Evolutionary conservation across 1,140 invertebrate species (phyloP).

Genomic region (Lycorma delicatula): DNA sequence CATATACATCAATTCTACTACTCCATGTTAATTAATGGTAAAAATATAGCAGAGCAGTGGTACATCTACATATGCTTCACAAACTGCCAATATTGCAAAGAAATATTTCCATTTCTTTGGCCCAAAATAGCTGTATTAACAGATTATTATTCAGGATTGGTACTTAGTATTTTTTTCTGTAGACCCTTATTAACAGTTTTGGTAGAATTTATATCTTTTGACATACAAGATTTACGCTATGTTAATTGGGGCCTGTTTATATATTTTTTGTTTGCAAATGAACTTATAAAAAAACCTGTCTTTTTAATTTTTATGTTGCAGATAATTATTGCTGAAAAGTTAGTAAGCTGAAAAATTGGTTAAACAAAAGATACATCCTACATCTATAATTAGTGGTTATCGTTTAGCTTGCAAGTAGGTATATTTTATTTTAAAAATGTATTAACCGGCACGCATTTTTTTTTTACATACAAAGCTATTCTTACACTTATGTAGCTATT

Average conservation of each 20-base stretch:
- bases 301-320: slow-evolving; percentile 30
- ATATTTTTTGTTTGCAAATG: slow-evolving; percentile 42
- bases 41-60: no score
- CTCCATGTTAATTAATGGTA: no score
- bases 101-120: no score
- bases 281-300: no score
- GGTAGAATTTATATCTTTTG: neutral
- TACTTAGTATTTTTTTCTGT: neutral
- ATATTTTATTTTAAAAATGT: neutral
- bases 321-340: slow-evolving; percentile 73
- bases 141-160: no score
- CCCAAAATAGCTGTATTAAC: no score
- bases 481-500: no score
- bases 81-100: no score
- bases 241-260: neutral
- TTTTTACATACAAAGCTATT: no score
- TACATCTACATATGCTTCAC: no score
- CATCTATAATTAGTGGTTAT: slow-evolving; percentile 97
- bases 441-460: no score
- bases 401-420: slow-evolving; percentile 90
- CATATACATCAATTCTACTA: no score
- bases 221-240: neutral
- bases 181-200: neutral
- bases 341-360: slow-evolving; percentile 95
- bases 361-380: slow-evolving; percentile 98